Conservation (phyloP, 2,888 invertebrate species). For the Psylliodes chrysocephalus region DNA sequence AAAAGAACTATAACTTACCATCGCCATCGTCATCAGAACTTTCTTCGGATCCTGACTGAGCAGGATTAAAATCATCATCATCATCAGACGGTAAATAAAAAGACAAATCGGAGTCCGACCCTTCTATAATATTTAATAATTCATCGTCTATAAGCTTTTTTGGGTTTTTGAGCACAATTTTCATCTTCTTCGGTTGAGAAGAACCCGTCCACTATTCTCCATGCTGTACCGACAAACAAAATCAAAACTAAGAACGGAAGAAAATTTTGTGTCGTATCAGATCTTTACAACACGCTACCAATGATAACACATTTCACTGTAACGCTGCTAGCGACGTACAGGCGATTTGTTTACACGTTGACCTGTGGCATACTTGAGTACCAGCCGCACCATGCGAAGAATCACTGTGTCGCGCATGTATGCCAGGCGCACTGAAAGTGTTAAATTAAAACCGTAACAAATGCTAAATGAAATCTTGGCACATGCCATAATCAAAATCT, state of each 20-base stretch:
- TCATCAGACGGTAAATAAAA: not conserved
- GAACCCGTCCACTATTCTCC: not conserved
- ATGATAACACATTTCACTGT: not conserved
- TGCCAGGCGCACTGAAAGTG: constrained; percentile 6
- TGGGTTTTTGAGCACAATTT: constrained; percentile 7
- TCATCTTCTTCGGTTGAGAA: not conserved
- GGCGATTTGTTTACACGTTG: not conserved
- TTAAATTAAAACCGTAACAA: no score
- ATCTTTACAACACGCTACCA: not conserved
- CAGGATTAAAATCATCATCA: not conserved
- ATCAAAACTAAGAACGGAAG: constrained; percentile 11
- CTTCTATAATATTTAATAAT: not conserved
- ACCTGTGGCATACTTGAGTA: not conserved
- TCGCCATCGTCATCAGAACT: constrained; percentile 5
- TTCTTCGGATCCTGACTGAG: constrained; percentile 1
- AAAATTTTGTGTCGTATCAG: not conserved
- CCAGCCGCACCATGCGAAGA: not conserved
- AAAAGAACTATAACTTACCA: constrained; percentile 1
- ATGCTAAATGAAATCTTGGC: no score
- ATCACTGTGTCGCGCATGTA: not conserved
- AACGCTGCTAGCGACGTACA: not conserved
- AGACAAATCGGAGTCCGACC: not conserved
- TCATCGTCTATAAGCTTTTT: not conserved
- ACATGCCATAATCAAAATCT: no score
- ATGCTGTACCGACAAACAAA: no score